phyloP scores from a whole-genome alignment of 2,113 vertebrate genomes.

The Zapornia atra region DNA sequence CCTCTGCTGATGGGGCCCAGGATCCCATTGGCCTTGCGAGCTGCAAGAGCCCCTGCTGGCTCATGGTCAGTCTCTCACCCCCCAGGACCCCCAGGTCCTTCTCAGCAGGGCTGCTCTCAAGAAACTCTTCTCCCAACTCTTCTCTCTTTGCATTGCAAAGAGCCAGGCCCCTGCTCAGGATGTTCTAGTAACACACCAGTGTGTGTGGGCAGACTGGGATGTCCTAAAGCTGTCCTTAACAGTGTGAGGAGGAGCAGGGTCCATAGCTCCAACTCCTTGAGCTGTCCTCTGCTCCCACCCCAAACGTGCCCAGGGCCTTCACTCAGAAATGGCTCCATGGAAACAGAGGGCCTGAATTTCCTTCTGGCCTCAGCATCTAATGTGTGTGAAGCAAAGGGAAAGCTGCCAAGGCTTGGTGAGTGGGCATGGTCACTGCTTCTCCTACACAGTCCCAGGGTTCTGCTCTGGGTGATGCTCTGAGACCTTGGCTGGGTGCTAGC shows the following conservation, averaged over 20 bases:
- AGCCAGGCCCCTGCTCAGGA: background rate
- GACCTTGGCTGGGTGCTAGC: background rate
- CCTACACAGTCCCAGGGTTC: fast-evolving
- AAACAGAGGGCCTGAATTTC: background rate
- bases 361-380: background rate
- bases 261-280: background rate
- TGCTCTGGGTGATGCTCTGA: background rate
- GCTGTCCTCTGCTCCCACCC: background rate
- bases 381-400: fast-evolving
- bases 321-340: background rate
- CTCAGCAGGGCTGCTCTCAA: too few relatives aligned
- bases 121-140: too few relatives aligned
- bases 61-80: too few relatives aligned
- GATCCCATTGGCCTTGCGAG: too few relatives aligned
- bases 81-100: too few relatives aligned
- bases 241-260: background rate
- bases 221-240: background rate
- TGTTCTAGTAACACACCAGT: fast-evolving
- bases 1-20: too few relatives aligned
- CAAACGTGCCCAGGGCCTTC: fast-evolving
- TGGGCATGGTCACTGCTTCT: fast-evolving
- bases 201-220: background rate
- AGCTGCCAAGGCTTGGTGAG: fast-evolving
- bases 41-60: too few relatives aligned
- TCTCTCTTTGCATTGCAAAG: too few relatives aligned